Evolutionary conservation across 2,113 vertebrate species (phyloP).

Genomic region (Hypanus sabinus): DNA sequence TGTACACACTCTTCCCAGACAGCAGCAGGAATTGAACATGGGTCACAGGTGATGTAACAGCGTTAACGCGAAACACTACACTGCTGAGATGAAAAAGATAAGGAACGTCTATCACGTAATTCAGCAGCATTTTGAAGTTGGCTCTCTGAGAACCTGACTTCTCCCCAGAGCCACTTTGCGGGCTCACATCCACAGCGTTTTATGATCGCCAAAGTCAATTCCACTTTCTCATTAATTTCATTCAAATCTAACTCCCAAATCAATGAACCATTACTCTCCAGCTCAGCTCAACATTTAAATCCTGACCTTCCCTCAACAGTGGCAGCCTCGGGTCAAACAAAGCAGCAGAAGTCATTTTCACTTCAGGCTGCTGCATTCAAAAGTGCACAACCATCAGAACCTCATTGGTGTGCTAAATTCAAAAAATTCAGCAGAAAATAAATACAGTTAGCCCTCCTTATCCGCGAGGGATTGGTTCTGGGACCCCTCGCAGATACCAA

Average conservation of each 20-base stretch:
- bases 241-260: background rate
- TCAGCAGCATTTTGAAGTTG: background rate
- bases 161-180: background rate
- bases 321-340: background rate
- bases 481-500: too few species aligned
- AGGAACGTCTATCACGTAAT: background rate
- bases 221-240: background rate
- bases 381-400: background rate
- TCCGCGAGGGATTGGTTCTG: too few species aligned
- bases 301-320: too few species aligned
- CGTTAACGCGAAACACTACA: too few species aligned
- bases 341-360: background rate
- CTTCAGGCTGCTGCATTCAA: background rate
- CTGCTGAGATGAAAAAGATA: background rate
- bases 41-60: too few species aligned
- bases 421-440: background rate
- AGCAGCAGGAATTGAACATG: too few species aligned
- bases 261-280: background rate
- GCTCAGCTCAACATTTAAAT: too few species aligned
- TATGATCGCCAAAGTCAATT: background rate
- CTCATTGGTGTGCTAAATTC: background rate
- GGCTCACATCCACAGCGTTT: background rate
- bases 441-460: too few species aligned
- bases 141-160: background rate
- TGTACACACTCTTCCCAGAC: too few species aligned